Percentiles rank a stretch among this genome's conserved stretches.
phyloP scores from a whole-genome alignment of 2,797 vertebrate genomes.

The Sebastes vulpes region DNA sequence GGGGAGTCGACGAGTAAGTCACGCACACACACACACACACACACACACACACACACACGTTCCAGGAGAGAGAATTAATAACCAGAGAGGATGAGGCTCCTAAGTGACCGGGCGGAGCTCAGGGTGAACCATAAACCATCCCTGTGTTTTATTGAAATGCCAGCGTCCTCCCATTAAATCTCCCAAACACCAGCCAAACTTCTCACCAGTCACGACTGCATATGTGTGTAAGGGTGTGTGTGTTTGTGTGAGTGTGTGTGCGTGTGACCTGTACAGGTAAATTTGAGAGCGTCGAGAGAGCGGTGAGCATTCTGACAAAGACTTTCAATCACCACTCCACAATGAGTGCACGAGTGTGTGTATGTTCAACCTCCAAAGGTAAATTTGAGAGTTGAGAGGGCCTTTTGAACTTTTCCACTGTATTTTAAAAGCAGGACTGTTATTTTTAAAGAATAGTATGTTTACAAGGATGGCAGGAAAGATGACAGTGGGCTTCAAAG shows the following conservation, averaged over 20 bases:
- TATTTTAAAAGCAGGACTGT: neutral
- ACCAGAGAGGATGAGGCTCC: constrained; percentile 51
- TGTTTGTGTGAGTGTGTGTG: constrained; percentile 6
- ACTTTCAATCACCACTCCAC: constrained; percentile 32
- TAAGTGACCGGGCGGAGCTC: constrained; percentile 49
- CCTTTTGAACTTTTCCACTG: neutral
- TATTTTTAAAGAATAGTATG: neutral
- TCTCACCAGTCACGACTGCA: neutral
- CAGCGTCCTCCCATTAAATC: constrained; percentile 56
- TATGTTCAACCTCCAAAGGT: neutral
- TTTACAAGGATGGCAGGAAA: neutral
- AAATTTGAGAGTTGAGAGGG: neutral
- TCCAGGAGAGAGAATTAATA: constrained; percentile 45
- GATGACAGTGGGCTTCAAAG: neutral
- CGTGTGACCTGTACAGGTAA: constrained; percentile 6
- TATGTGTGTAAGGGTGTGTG: neutral
- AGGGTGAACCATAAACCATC: constrained; percentile 63
- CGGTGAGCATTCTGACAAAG: constrained; percentile 30
- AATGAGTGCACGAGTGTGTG: neutral
- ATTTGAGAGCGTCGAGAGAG: constrained; percentile 7
- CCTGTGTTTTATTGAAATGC: constrained; percentile 61
- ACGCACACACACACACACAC: constrained; percentile 8
- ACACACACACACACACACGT: neutral
- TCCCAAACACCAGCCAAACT: constrained; percentile 45
- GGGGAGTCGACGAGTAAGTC: neutral